A percentile compares a stretch with the other conserved stretches of the same genome.
These are phyloP conservation scores for Tetragonula clypearis DNA, from an alignment of 1,140 invertebrate species.

Conservation along the genomic window DNA sequence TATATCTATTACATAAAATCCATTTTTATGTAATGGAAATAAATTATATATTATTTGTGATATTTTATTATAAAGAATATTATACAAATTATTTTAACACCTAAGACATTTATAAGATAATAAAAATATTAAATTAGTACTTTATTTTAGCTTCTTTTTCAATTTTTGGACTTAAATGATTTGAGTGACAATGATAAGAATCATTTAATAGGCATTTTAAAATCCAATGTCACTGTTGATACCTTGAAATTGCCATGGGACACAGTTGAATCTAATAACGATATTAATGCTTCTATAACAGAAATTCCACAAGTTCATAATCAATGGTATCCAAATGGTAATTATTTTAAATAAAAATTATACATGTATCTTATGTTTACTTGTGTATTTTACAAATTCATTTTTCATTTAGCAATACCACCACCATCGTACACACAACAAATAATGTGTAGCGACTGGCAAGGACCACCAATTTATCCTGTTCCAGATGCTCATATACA, in stretches of 20 bases:
- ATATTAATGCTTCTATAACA: conserved; percentile 55
- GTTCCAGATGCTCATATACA: conserved; percentile 65
- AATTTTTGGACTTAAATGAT: conserved; percentile 78
- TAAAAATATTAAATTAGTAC: background rate
- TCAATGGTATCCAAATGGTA: conserved; percentile 75
- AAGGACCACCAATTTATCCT: conserved; percentile 61
- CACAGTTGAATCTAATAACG: conserved; percentile 63
- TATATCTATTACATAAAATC: background rate
- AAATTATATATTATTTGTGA: background rate
- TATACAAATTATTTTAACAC: background rate
- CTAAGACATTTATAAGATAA: background rate
- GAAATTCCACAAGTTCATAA: conserved; percentile 64
- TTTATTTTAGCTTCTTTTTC: conserved; percentile 71
- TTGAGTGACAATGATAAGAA: conserved; percentile 74
- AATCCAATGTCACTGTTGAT: conserved; percentile 65
- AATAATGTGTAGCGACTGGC: conserved; percentile 70
- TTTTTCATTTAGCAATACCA: conserved; percentile 60
- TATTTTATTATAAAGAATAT: background rate
- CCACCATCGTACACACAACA: conserved; percentile 55
- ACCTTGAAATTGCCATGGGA: conserved; percentile 79
- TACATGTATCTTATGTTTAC: background rate
- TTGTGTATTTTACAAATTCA: background rate
- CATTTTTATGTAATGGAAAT: background rate
- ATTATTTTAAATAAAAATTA: conserved; percentile 22
- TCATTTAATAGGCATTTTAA: conserved; percentile 74